These are phyloP conservation scores for Macroramphosus scolopax DNA, from an alignment of 2,797 vertebrate species.

Conservation along the genomic window DNA sequence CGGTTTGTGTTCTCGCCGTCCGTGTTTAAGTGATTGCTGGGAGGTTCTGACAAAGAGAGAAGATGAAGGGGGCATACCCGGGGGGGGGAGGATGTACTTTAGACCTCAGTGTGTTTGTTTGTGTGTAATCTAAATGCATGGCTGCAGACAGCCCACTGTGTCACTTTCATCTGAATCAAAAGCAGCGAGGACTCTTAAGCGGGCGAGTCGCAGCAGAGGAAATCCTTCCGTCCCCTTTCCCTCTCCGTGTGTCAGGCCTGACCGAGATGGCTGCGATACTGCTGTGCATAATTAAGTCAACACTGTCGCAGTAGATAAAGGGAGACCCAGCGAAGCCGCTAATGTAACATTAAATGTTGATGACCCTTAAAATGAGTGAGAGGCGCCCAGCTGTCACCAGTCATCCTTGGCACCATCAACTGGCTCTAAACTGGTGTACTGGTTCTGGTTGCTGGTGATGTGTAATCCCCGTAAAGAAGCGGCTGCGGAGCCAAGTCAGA, in stretches of 20 bases:
- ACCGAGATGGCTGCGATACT: constrained; percentile 46
- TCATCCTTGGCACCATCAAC: constrained; percentile 64
- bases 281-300: constrained; percentile 72
- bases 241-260: constrained; percentile 34
- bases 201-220: constrained; percentile 22
- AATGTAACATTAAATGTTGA: constrained; percentile 75
- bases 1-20: constrained; percentile 52
- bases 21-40: constrained; percentile 58
- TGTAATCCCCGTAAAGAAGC: constrained; percentile 30
- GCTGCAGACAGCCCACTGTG: constrained; percentile 30
- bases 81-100: too few relatives aligned
- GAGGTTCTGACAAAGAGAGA: constrained; percentile 49
- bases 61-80: constrained; percentile 31
- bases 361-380: constrained; percentile 72
- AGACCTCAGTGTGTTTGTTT: constrained; percentile 3
- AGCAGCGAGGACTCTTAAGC: constrained; percentile 26
- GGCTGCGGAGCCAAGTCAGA: neutral
- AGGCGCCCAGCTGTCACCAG: constrained; percentile 68
- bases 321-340: constrained; percentile 61
- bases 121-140: constrained; percentile 25
- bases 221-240: constrained; percentile 17
- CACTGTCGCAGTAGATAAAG: constrained; percentile 69
- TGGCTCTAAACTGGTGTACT: constrained; percentile 34
- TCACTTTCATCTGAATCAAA: constrained; percentile 66
- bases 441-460: constrained; percentile 45